Evolutionary conservation across 2,797 vertebrate genomes (phyloP).

Genomic region (Anguilla megastoma): DNA sequence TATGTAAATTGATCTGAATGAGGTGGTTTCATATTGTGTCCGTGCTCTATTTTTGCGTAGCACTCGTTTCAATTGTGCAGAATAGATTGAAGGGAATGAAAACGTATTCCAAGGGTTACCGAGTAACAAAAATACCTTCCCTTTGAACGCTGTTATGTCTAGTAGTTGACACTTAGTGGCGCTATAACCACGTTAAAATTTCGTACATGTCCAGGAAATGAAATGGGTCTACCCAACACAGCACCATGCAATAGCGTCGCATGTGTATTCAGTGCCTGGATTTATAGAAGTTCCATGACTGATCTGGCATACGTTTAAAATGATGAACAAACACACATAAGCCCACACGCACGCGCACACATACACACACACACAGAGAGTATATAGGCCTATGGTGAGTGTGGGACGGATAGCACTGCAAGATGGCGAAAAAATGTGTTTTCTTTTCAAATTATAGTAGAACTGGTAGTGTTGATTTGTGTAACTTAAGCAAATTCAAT

Average conservation of each 20-base stretch:
- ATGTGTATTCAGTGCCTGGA: background rate
- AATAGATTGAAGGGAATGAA: background rate
- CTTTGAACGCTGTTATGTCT: background rate
- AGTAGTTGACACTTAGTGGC: background rate
- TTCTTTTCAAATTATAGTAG: background rate
- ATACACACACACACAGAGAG: no score
- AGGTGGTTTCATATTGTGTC: background rate
- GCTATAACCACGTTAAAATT: slow-evolving; percentile 3
- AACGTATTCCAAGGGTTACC: background rate
- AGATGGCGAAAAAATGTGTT: background rate
- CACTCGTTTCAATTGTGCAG: background rate
- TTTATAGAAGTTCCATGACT: background rate
- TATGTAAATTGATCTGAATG: no score
- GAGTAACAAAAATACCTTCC: background rate
- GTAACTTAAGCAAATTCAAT: background rate
- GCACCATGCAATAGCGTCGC: background rate
- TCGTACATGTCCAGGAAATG: background rate
- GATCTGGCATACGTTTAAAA: background rate
- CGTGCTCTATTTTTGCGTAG: background rate
- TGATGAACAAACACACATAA: no score
- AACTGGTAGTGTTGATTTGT: background rate
- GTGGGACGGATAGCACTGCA: no score
- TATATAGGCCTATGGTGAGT: no score
- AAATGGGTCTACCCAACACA: background rate
- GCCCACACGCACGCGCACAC: no score